Conservation (phyloP, 1,140 invertebrate species). For the Drosophila sp. region DNA sequence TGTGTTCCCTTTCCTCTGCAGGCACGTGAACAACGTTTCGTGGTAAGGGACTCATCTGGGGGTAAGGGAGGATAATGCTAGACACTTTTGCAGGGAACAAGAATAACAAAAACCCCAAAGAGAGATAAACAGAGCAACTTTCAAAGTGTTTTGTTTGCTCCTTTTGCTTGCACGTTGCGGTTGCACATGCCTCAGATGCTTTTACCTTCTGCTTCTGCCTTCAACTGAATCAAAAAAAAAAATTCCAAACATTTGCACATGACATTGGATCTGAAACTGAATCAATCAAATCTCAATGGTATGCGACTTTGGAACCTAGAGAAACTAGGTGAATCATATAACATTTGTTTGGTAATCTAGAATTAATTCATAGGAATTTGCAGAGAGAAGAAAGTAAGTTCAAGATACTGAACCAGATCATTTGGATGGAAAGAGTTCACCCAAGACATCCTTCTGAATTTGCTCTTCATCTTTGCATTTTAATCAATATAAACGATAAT, state of each 20-base stretch:
- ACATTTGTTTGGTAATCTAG: too few species aligned
- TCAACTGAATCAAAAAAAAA: neutral
- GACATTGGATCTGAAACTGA: conserved; percentile 10
- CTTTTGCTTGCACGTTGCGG: conserved; percentile 8
- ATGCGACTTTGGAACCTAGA: too few species aligned
- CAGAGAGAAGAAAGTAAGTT: too few species aligned
- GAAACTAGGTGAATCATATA: too few species aligned
- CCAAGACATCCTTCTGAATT: too few species aligned
- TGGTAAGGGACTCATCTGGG: too few species aligned
- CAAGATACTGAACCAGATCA: too few species aligned
- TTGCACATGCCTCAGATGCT: conserved; percentile 5
- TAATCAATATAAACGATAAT: neutral
- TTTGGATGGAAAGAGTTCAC: too few species aligned
- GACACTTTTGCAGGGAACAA: neutral
- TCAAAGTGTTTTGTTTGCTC: neutral
- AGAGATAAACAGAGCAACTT: neutral
- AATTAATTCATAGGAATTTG: too few species aligned
- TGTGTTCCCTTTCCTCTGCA: neutral
- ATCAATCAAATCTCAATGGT: conserved; percentile 1
- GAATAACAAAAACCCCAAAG: neutral
- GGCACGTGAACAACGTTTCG: neutral
- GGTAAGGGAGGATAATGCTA: neutral
- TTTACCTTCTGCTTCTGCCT: too few species aligned
- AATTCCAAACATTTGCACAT: conserved; percentile 2
- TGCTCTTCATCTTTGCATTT: neutral